Conservation (phyloP, 2,797 vertebrate species). For the Picus viridis region DNA sequence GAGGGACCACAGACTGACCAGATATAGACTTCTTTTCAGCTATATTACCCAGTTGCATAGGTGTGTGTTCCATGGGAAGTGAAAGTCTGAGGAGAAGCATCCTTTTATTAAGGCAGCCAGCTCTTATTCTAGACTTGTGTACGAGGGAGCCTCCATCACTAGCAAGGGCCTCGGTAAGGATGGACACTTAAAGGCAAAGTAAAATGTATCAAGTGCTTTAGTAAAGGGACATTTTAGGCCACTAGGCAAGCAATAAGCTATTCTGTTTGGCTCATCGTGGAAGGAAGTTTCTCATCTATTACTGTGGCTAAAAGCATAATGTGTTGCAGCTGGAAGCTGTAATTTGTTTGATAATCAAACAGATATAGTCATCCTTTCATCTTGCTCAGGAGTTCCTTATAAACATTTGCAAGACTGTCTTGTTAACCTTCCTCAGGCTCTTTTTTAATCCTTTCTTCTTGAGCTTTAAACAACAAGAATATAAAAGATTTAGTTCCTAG, state of each 20-base stretch:
- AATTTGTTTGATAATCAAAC: conserved; percentile 26
- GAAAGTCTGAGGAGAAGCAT: not conserved
- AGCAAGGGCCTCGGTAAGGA: not conserved
- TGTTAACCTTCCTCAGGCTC: conserved; percentile 19
- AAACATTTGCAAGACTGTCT: conserved; percentile 10
- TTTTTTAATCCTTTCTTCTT: not conserved
- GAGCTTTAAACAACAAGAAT: not conserved
- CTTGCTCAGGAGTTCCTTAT: not conserved
- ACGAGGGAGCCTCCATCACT: not conserved
- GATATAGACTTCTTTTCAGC: not conserved
- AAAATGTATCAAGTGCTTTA: not conserved
- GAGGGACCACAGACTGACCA: not conserved
- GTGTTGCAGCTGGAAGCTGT: conserved; percentile 6
- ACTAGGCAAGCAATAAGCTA: not conserved
- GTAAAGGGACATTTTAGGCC: not conserved
- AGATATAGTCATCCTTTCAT: not conserved
- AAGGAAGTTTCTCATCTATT: not conserved
- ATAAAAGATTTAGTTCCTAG: not conserved
- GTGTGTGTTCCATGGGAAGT: not conserved
- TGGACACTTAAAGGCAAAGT: not conserved
- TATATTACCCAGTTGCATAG: not conserved
- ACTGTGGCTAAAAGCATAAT: not conserved
- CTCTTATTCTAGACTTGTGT: not conserved
- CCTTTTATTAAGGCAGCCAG: not conserved
- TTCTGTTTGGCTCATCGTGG: not conserved